phyloP scores from a whole-genome alignment of 2,113 vertebrate genomes.

The Alligator mississippiensis region DNA sequence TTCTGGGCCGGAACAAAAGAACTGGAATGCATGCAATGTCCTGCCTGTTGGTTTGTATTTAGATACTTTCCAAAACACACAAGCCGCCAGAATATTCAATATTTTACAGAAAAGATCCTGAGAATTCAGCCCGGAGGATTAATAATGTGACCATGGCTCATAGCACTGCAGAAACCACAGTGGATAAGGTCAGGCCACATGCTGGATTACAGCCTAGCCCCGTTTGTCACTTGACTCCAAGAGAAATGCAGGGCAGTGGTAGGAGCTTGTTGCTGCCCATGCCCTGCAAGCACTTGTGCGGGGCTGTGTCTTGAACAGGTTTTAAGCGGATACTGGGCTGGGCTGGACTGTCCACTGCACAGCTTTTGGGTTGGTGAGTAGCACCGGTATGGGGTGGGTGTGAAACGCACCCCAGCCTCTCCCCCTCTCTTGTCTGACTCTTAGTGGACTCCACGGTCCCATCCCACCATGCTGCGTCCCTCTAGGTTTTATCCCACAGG shows the following conservation, averaged over 20 bases:
- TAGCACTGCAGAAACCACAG: neutral
- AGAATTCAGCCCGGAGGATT: neutral
- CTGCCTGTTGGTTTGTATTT: neutral
- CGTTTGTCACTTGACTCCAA: neutral
- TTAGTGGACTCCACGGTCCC: neutral
- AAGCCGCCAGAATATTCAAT: neutral
- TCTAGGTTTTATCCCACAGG: neutral
- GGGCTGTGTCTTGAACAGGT: neutral
- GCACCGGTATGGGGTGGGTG: fast-evolving
- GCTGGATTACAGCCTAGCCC: neutral
- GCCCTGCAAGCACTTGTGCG: neutral
- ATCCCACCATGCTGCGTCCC: neutral
- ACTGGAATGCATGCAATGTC: neutral
- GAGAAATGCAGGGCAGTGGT: fast-evolving
- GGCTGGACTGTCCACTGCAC: fast-evolving
- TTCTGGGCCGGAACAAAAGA: neutral
- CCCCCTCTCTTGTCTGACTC: neutral
- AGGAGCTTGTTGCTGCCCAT: neutral
- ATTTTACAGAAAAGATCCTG: neutral
- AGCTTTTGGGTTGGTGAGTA: neutral
- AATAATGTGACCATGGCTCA: fast-evolving
- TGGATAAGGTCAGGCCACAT: neutral
- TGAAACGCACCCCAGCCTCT: neutral
- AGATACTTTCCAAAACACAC: neutral
- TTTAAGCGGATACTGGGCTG: neutral